phyloP scores from a whole-genome alignment of 1,140 invertebrate genomes.

The Scaptomyza pallida region DNA sequence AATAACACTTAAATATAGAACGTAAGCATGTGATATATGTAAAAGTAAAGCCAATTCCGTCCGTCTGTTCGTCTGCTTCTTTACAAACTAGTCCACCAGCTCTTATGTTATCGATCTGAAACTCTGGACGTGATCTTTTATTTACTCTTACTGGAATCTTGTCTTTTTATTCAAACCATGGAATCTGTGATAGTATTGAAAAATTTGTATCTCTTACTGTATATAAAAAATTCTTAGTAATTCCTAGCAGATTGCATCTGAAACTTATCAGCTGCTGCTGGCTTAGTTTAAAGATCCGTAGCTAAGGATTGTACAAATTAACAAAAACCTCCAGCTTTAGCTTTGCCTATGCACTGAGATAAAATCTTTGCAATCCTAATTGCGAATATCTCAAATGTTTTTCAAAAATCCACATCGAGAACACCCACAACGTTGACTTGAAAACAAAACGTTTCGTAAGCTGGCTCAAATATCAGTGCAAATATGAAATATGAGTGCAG shows the following conservation, averaged over 20 bases:
- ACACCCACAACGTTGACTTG: constrained; percentile 41
- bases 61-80: too few relatives aligned
- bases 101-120: too few relatives aligned
- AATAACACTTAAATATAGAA: too few relatives aligned
- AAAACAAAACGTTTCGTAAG: not conserved
- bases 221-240: not conserved
- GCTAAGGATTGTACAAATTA: constrained; percentile 33
- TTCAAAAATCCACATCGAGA: constrained; percentile 4
- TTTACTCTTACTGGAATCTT: too few relatives aligned
- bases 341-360: not conserved
- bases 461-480: constrained; percentile 27
- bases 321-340: constrained; percentile 29
- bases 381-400: not conserved
- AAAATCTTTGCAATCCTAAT: constrained; percentile 1
- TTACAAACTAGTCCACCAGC: too few relatives aligned
- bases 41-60: too few relatives aligned
- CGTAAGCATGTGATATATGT: too few relatives aligned
- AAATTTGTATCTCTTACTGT: too few relatives aligned
- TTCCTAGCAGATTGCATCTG: not conserved
- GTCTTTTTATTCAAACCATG: too few relatives aligned
- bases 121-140: too few relatives aligned
- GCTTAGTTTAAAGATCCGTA: not conserved
- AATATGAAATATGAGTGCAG: constrained; percentile 23
- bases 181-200: too few relatives aligned
- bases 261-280: not conserved